These are phyloP conservation scores for Melieria picta DNA, from an alignment of 2,888 invertebrate species.

Conservation along the genomic window DNA sequence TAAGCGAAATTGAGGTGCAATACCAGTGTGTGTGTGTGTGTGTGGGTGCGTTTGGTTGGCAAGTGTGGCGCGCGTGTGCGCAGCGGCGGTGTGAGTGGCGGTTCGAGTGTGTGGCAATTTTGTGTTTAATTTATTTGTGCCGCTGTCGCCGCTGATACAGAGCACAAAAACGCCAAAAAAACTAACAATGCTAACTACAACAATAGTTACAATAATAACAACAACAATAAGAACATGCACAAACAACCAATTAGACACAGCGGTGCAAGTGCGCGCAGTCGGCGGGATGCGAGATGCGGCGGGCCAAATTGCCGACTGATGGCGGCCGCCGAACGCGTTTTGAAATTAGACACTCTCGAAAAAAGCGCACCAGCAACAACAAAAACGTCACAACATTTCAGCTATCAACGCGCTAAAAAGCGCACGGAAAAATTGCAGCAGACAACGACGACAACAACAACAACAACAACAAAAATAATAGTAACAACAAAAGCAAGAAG, in stretches of 20 bases:
- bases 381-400: background rate
- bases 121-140: constrained; percentile 22
- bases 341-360: constrained; percentile 28
- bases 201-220: constrained; percentile 21
- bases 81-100: background rate
- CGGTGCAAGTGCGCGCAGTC: constrained; percentile 10
- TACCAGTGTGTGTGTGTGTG: constrained; percentile 6
- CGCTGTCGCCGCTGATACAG: too few species aligned
- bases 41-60: background rate
- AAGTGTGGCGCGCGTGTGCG: background rate
- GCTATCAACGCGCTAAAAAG: background rate
- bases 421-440: background rate
- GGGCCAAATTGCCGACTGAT: background rate
- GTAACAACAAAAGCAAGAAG: background rate
- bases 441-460: background rate
- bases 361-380: constrained; percentile 3
- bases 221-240: background rate
- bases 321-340: background rate
- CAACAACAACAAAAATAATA: background rate
- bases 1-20: constrained; percentile 37
- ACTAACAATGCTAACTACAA: background rate
- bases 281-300: constrained; percentile 17
- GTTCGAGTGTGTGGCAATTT: constrained; percentile 7
- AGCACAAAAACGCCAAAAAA: too few species aligned
- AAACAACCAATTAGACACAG: constrained; percentile 26